A percentile compares a stretch with the other conserved stretches of the same genome.
Evolutionary conservation across 1,140 invertebrate species (phyloP).

Genomic region (Rhagoletis pomonella): DNA sequence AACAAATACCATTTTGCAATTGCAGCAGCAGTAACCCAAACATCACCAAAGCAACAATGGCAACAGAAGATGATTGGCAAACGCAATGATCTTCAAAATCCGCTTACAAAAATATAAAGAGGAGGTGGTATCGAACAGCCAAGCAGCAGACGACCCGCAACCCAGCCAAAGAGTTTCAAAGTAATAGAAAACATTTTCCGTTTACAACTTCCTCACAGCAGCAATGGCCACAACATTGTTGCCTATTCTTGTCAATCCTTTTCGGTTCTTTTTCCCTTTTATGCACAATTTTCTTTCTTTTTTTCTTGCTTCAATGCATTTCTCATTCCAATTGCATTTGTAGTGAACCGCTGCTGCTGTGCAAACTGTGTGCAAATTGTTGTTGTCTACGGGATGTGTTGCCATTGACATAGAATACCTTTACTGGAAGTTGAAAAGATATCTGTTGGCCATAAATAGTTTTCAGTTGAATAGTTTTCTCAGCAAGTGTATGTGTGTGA

Average conservation of each 20-base stretch:
- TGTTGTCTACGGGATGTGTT: background rate
- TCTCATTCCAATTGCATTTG: background rate
- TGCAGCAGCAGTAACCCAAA: background rate
- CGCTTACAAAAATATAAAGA: background rate
- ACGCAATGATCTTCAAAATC: background rate
- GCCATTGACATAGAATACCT: conserved; percentile 39
- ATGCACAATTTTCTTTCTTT: background rate
- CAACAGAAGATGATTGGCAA: background rate
- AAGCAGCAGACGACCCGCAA: background rate
- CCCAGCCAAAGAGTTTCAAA: background rate
- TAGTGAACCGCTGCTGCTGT: background rate
- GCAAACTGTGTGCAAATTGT: background rate
- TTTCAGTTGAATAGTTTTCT: background rate
- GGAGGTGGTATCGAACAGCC: background rate
- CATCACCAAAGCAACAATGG: background rate
- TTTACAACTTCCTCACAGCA: background rate
- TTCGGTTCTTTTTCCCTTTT: too few relatives aligned
- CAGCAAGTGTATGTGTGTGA: too few relatives aligned
- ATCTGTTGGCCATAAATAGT: conserved; percentile 12
- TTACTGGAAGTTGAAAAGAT: conserved; percentile 15
- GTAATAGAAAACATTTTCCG: background rate
- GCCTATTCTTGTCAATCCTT: background rate
- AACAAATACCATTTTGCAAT: background rate
- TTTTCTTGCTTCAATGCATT: background rate
- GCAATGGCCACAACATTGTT: background rate